Evolutionary conservation across 2,797 vertebrate species (phyloP), one percentile per base, ranked within the genome.

Genomic region (Paedocypris micromegethes): DNA sequence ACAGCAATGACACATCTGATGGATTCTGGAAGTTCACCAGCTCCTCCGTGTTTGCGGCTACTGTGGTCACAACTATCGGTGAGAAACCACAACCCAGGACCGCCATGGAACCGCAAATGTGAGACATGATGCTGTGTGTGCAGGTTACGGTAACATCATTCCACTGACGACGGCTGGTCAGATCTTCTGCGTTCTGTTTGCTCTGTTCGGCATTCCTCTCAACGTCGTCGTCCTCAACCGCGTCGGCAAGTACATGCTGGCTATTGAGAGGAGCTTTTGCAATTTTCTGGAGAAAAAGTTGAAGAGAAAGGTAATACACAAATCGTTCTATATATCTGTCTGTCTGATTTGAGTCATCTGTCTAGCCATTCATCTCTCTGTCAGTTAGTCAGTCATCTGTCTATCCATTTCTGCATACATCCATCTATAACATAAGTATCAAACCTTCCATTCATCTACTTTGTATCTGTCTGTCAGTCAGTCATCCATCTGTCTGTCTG

Each of bases 131-230:
- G 23, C 23, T 47, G 46, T 67, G 46, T 53, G 5, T 5, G 5
- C 48, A 77, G 72, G 94, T 74, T 97, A 96, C 3, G 93, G 95
- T 7, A 95, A 95, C 84, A 89, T 96, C 56, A 91, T 89, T 72
- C 95, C 93, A 68, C 86, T 62, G 42, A 89, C 94, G 0, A 85
- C 58, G 0, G 70, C 50, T 1, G 93, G 91, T n/a, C 90, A 92
- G 77, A 89, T 97, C 78, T 96, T 97, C 84, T 97, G 94, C 51
- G 89, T 95, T 53, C 79, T 96, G 80, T 98, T 94, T 50, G 93
- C 93, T 0, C 79, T 98, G 0, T 85, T 97, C 76, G 94, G 96
- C 3, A 97, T 96, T 73, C 95, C 94, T 0, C 86, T 98, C 60
- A 95, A 97, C 74, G 70, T 98, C 51, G 80, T 95, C 44, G 86